Percentiles rank a stretch among this genome's conserved stretches.
Conservation (phyloP, 2,113 vertebrate genomes). For the Hydropotes inermis region DNA sequence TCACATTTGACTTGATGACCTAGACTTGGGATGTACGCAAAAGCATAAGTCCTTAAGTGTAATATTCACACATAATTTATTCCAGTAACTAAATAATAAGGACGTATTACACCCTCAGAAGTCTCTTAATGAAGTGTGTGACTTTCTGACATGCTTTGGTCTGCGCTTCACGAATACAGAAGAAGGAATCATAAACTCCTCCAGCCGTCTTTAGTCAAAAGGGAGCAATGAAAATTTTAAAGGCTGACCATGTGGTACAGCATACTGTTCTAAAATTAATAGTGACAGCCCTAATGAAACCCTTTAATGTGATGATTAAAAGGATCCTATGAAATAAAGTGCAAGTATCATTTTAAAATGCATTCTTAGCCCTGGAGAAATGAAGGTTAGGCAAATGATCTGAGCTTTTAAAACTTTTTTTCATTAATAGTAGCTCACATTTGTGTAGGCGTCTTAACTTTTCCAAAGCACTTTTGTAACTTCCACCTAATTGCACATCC, state of each 20-base stretch:
- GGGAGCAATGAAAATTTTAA: constrained; percentile 58
- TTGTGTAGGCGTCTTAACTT: not conserved
- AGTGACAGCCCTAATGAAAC: constrained; percentile 36
- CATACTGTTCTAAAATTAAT: constrained; percentile 53
- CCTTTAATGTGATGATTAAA: constrained; percentile 39
- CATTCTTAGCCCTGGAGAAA: constrained; percentile 39
- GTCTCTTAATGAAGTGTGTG: constrained; percentile 50
- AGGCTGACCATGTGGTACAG: constrained; percentile 25
- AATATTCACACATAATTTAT: constrained; percentile 51
- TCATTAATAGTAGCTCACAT: not conserved
- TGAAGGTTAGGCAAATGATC: constrained; percentile 25
- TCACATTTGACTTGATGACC: not conserved
- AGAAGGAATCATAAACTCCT: constrained; percentile 34
- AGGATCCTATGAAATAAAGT: constrained; percentile 30
- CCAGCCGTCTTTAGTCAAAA: constrained; percentile 53
- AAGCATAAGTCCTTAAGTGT: not conserved
- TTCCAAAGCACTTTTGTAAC: not conserved
- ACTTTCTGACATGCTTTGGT: constrained; percentile 38
- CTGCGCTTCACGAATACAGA: not conserved
- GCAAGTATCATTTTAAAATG: constrained; percentile 32
- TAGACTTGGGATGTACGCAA: not conserved
- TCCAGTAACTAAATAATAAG: constrained; percentile 52
- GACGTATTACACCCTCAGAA: constrained; percentile 5
- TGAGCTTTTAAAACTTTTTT: constrained; percentile 12
- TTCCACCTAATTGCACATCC: not conserved